Conservation (phyloP, 2,888 invertebrate genomes). For the Athalia cordata region DNA sequence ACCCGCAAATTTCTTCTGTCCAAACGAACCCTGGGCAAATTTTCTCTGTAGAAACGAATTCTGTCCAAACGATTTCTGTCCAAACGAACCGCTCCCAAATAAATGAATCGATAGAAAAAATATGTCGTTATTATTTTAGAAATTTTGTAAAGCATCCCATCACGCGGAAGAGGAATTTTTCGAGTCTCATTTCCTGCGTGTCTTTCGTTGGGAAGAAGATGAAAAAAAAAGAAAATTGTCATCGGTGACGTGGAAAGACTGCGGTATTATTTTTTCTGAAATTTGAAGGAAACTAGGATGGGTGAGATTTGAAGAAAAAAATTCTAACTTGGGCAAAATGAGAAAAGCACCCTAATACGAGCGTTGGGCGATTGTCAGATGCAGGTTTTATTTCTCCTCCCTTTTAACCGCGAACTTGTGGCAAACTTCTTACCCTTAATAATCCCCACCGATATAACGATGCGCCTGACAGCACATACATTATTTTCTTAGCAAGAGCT, state of each 20-base stretch:
- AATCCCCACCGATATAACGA: constrained; percentile 61
- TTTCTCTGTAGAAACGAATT: too few relatives aligned
- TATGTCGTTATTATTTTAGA: too few relatives aligned
- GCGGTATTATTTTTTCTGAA: neutral
- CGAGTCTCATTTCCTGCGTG: too few relatives aligned
- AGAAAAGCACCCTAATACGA: neutral
- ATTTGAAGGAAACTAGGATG: neutral
- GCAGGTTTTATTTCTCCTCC: neutral
- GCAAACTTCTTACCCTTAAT: constrained; percentile 52
- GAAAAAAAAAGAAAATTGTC: too few relatives aligned
- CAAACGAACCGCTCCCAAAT: too few relatives aligned
- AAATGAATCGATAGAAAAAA: too few relatives aligned
- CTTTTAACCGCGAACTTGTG: neutral
- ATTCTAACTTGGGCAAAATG: neutral
- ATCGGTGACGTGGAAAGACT: neutral
- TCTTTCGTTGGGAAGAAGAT: too few relatives aligned
- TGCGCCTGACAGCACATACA: constrained; percentile 62
- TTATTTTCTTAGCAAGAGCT: constrained; percentile 50
- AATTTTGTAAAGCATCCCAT: too few relatives aligned
- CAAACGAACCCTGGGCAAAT: too few relatives aligned
- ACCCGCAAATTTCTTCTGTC: too few relatives aligned
- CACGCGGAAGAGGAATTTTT: too few relatives aligned
- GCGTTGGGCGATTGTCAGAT: constrained; percentile 17
- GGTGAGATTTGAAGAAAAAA: neutral
- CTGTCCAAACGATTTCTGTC: too few relatives aligned